A percentile compares a stretch with the other conserved stretches of the same genome.
Evolutionary conservation across 1,140 invertebrate species (phyloP).

Genomic region (Oryctes rhinoceros): DNA sequence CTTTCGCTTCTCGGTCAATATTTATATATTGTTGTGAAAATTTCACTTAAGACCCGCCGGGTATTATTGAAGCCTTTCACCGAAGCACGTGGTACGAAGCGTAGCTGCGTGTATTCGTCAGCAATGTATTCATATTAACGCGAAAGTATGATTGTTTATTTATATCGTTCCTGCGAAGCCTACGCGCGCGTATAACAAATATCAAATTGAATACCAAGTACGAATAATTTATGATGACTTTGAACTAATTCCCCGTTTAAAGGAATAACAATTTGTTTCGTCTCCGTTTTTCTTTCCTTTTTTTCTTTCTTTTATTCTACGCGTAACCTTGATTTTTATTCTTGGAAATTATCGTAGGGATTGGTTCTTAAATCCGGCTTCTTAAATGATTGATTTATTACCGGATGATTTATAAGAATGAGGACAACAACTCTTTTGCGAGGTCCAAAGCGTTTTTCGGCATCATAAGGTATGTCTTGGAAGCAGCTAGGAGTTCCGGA

Average conservation of each 20-base stretch:
- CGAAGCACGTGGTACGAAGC: conserved; percentile 5
- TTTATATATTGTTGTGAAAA: conserved; percentile 32
- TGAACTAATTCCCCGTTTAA: not conserved
- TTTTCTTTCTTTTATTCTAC: not conserved
- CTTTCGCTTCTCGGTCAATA: conserved; percentile 35
- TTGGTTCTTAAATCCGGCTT: not conserved
- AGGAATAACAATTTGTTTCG: not conserved
- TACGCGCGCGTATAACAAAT: not conserved
- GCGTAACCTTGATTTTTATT: not conserved
- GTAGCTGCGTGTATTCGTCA: not conserved
- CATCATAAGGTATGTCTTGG: too few relatives aligned
- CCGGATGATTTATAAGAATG: not conserved
- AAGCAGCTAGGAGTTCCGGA: too few relatives aligned
- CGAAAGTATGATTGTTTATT: conserved; percentile 6
- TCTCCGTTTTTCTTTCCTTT: not conserved
- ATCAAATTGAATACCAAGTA: not conserved
- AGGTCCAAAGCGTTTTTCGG: too few relatives aligned
- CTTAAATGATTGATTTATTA: not conserved
- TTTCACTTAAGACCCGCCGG: conserved; percentile 17
- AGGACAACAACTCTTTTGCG: not conserved
- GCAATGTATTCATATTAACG: not conserved
- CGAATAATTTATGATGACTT: not conserved
- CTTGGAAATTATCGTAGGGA: not conserved
- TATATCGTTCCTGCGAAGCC: not conserved
- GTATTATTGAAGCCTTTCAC: conserved; percentile 30